Conservation (phyloP, 2,797 vertebrate genomes). For the Rhyacichthys aspro region DNA sequence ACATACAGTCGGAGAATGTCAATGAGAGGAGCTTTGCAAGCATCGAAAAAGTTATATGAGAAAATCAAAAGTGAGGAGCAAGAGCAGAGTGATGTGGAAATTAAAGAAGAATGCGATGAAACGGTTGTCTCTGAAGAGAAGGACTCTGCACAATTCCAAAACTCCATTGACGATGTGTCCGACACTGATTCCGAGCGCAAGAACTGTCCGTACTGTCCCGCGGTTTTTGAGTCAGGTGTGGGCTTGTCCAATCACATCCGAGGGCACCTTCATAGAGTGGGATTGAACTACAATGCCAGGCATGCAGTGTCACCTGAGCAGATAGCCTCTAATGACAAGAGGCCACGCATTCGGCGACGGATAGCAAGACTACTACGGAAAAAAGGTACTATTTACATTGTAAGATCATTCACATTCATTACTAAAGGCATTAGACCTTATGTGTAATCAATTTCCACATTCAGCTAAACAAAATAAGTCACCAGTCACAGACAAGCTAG, state of each 20-base stretch:
- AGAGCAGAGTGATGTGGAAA: slow-evolving; percentile 57
- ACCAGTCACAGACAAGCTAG: too few species aligned
- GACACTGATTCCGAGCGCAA: slow-evolving; percentile 88
- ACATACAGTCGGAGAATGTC: slow-evolving; percentile 80
- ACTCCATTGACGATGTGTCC: slow-evolving; percentile 80
- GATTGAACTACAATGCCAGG: slow-evolving; percentile 91
- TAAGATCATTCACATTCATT: too few species aligned
- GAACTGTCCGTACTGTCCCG: slow-evolving; percentile 94
- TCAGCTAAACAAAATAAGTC: too few species aligned
- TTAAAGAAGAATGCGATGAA: slow-evolving; percentile 83
- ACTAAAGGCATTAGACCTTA: too few species aligned
- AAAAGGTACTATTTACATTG: slow-evolving; percentile 86
- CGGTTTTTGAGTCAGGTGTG: slow-evolving; percentile 96
- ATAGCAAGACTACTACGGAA: slow-evolving; percentile 87
- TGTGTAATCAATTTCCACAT: too few species aligned
- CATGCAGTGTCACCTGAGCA: slow-evolving; percentile 92
- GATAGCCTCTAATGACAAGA: slow-evolving; percentile 92
- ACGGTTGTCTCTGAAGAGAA: slow-evolving; percentile 74
- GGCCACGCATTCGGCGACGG: slow-evolving; percentile 90
- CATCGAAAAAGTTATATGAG: slow-evolving; percentile 74
- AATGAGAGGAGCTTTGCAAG: slow-evolving; percentile 73
- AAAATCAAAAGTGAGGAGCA: slow-evolving; percentile 72
- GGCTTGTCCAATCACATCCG: slow-evolving; percentile 96
- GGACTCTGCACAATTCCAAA: slow-evolving; percentile 41
- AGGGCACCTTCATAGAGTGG: slow-evolving; percentile 95